Base-by-base conservation (phyloP, 2,888 invertebrate species). In the Tridacna gigas region DNA sequence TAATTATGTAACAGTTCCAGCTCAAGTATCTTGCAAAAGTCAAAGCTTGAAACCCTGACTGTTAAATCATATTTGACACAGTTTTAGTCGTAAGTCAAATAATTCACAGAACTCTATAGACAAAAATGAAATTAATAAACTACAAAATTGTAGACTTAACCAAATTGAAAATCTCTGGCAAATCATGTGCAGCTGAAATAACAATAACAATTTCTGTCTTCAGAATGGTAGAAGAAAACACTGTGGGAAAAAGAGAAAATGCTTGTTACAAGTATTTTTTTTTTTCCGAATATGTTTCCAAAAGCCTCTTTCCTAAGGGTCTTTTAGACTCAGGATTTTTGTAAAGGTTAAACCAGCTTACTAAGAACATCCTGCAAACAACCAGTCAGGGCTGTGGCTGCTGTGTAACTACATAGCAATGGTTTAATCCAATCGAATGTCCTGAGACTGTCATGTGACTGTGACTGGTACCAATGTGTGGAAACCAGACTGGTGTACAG, bases 401-500 rank as follows among this genome's bases (percentile, higher is more conserved):
- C 86, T 75, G 88, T 87, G 82, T 93, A 92, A 56, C 88, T 87
- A 26, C 89, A 83, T 75, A 93, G 77, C 20, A 89, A 79, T 7
- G 93, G 91, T 71, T 89, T 82, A n/a, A 90, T 61, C 83, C 89
- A 84, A 77, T 91, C 89, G 65, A 86, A 37, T n/a, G 76, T 25
- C 20, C 66, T 71, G 73, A 84, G 25, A 25, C 83, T 48, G 47
- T 83, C 69, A 12, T 60, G 25, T 25, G 71, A 77, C 61, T 65
- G 22, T n/a, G 85, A 85, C 63, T 77, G 75, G 66, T 91, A 80
- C 92, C 92, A 93, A 74, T 88, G 86, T 71, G 91, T 78, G 28
- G 77, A 60, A 11, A 91, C 89, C 65, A 93, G 84, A 28, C 75
- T 77, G n/a, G 88, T 90, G 77, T 93, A 91, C 11, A 93, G 75